These are phyloP conservation scores for Siniperca chuatsi DNA, from an alignment of 2,113 vertebrate genomes.

Conservation along the genomic window DNA sequence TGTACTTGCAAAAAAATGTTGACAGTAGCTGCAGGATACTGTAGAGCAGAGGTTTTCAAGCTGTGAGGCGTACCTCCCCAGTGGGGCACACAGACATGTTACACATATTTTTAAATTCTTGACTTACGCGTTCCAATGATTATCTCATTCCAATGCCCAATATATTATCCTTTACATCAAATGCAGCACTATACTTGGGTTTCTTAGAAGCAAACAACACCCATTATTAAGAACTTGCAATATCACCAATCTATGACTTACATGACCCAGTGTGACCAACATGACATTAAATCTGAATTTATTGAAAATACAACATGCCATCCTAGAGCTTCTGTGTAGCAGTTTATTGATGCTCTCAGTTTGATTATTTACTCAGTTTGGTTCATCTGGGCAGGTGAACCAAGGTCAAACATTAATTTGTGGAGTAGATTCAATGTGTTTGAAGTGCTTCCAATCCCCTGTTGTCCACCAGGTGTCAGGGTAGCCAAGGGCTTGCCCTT, in stretches of 20 bases:
- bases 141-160: no score
- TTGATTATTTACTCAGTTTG: background rate
- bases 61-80: no score
- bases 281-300: background rate
- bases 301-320: background rate
- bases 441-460: slow-evolving; percentile 3
- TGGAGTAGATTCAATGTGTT: background rate
- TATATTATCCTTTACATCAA: background rate
- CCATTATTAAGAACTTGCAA: background rate
- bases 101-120: background rate
- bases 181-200: background rate
- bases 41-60: no score
- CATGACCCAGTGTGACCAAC: background rate
- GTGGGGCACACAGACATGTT: background rate
- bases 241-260: background rate
- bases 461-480: slow-evolving; percentile 82
- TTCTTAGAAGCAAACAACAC: background rate
- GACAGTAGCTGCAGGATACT: background rate
- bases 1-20: background rate
- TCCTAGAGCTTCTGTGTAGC: background rate
- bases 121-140: no score
- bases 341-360: background rate
- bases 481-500: slow-evolving; percentile 27
- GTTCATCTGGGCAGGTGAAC: background rate
- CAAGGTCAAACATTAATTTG: no score